phyloP scores from a whole-genome alignment of 64 coral and sea anemone species.

The Orbicella faveolata region DNA sequence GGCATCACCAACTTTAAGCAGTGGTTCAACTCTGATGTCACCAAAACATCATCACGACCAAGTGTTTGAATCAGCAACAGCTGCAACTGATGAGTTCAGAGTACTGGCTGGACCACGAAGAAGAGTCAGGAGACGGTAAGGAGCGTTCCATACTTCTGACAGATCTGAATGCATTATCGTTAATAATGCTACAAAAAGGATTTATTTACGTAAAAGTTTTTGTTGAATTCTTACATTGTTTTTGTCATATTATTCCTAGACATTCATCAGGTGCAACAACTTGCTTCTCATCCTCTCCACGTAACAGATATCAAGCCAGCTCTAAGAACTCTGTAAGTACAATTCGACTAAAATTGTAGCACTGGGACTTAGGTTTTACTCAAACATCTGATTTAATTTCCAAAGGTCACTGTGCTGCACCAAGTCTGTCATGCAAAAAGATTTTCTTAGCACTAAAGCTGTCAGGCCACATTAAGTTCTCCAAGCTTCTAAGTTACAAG shows the following conservation, averaged over 20 bases:
- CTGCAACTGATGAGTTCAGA: background rate
- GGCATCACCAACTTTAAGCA: background rate
- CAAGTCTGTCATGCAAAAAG: too few relatives aligned
- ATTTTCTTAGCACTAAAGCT: too few relatives aligned
- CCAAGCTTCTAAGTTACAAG: too few relatives aligned
- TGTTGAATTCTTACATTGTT: too few relatives aligned
- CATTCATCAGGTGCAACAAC: conserved; percentile 96
- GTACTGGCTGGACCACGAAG: conserved; percentile 30
- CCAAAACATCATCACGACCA: conserved; percentile 16
- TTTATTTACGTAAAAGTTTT: too few relatives aligned
- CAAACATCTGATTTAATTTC: too few relatives aligned
- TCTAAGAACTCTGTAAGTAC: conserved; percentile 57
- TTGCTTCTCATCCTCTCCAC: conserved; percentile 91
- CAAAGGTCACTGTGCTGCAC: too few relatives aligned
- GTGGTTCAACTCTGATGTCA: background rate
- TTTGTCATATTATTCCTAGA: conserved; percentile 32
- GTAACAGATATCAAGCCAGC: conserved; percentile 23
- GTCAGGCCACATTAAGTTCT: too few relatives aligned
- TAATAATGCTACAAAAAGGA: too few relatives aligned
- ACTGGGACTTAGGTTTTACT: too few relatives aligned
- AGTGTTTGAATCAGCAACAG: conserved; percentile 28
- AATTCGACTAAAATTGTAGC: too few relatives aligned
- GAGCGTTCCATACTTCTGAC: background rate
- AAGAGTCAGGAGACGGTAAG: conserved; percentile 78
- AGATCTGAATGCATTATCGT: background rate